Percentiles rank a stretch among this genome's conserved stretches.
Conservation (phyloP, 1,140 invertebrate genomes). For the Mya arenaria region DNA sequence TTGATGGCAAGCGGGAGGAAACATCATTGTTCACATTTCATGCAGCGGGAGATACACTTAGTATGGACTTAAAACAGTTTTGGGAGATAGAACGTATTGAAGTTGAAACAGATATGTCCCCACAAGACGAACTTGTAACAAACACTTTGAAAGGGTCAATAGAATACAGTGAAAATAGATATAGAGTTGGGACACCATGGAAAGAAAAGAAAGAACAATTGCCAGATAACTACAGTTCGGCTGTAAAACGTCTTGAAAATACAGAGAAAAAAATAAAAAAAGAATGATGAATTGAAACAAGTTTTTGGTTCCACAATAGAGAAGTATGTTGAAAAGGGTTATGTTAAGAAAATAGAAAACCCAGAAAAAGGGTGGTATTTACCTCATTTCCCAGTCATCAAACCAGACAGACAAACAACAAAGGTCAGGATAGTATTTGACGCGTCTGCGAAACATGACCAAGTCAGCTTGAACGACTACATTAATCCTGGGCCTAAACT, state of each 20-base stretch:
- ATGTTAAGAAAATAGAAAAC: too few species aligned
- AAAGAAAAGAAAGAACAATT: constrained; percentile 18
- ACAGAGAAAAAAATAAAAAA: constrained; percentile 30
- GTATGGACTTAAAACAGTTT: not conserved
- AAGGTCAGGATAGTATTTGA: constrained; percentile 46
- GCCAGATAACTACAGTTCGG: not conserved
- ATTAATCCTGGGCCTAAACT: constrained; percentile 73
- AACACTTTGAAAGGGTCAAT: not conserved
- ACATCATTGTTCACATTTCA: not conserved
- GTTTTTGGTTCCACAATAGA: not conserved
- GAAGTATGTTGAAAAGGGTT: not conserved
- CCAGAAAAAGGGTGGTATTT: too few species aligned
- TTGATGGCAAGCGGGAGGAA: not conserved
- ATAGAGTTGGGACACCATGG: constrained; percentile 45
- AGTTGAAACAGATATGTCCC: not conserved
- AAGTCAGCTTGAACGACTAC: constrained; percentile 46
- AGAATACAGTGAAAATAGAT: not conserved
- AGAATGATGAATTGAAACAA: not conserved
- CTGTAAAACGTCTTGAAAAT: constrained; percentile 4
- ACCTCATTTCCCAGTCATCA: constrained; percentile 41
- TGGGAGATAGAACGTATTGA: constrained; percentile 11
- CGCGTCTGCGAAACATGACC: constrained; percentile 24
- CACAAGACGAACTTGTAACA: not conserved
- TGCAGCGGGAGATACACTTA: not conserved
- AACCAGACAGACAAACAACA: constrained; percentile 41